Evolutionary conservation across 1,140 invertebrate species (phyloP).

Genomic region (Microplitis mediator): DNA sequence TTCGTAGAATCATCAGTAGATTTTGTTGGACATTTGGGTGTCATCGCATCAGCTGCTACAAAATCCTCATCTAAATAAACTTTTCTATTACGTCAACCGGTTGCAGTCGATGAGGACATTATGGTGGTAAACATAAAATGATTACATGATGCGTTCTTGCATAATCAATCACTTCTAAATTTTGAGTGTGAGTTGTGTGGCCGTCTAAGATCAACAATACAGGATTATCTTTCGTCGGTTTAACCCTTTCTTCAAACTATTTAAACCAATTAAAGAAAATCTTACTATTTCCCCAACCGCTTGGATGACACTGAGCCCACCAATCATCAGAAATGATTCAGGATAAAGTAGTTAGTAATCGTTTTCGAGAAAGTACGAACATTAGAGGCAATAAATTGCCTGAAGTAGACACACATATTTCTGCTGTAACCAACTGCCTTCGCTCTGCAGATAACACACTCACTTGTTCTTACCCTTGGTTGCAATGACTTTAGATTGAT

Average conservation of each 20-base stretch:
- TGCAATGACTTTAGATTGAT: slow-evolving; percentile 40
- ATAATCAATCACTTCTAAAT: slow-evolving; percentile 17
- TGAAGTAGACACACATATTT: slow-evolving; percentile 43
- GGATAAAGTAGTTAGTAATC: slow-evolving; percentile 28
- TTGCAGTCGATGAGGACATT: slow-evolving; percentile 44
- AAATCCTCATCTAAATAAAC: background rate
- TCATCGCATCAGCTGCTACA: background rate
- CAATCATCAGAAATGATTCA: slow-evolving; percentile 26
- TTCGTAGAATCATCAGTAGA: background rate
- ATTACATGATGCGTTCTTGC: slow-evolving; percentile 27
- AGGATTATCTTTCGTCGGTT: slow-evolving; percentile 37
- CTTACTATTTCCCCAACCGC: slow-evolving; percentile 39
- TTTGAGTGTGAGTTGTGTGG: slow-evolving; percentile 33
- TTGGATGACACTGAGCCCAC: slow-evolving; percentile 29
- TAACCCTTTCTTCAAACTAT: slow-evolving; percentile 41
- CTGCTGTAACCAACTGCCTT: slow-evolving; percentile 32
- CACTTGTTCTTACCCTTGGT: slow-evolving; percentile 32
- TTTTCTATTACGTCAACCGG: slow-evolving; percentile 50
- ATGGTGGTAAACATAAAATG: slow-evolving; percentile 10
- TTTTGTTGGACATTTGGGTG: background rate
- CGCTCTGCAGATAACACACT: slow-evolving; percentile 43
- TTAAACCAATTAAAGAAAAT: slow-evolving; percentile 39
- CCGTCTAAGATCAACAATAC: slow-evolving; percentile 48
- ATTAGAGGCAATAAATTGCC: slow-evolving; percentile 47
- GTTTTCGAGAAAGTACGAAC: slow-evolving; percentile 40